Base-by-base conservation (phyloP, 1,140 invertebrate genomes). In the Rhagoletis zephyria region DNA sequence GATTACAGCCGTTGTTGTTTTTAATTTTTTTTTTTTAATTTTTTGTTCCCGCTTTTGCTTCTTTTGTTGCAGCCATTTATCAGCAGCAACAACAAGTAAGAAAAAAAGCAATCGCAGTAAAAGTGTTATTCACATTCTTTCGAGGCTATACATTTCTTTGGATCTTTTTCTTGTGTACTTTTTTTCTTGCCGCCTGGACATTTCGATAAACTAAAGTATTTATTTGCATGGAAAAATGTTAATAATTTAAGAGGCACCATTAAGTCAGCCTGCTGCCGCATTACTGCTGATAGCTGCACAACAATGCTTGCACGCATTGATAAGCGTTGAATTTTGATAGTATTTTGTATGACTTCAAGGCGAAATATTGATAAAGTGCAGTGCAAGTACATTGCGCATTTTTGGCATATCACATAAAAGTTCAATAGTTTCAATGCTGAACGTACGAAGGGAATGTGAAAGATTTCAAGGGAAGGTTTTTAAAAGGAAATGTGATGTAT, bases 51-150 rank as follows among this genome's bases (percentile, higher is more conserved):
- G 42, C 42, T n/a, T 63, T 63, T 63, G 14, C n/a, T 0, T 6
- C 45, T 77, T 4, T 7, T n/a, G 42, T 4, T 77, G 74, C 45
- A 7, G 56, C 74, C 51, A n/a, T 45, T 56, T 30, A 81, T 81
- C 51, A 19, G n/a, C 10, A 56, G n/a, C 30, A 40, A 30, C 1
- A 40, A 19, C 4, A 30, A 10, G 14, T 6, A 4, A 16, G 12
- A 45, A 48, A 48, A 6, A 70, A 40, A 42, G 10, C 19, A 40
- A 12, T 77, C 4, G 40, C 65, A 64, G 63, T 51, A 77, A 45
- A 51, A 81, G 48, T 56, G 74, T 81, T 81, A 81, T 81, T 56
- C 74, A 48, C 74, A 81, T 81, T 81, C 74, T 56, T 81, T 81
- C 45, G 70, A 77, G 70, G 70, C 48, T 77, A 77, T 77, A 48